These are phyloP conservation scores for Triplophysa siluroides DNA, from an alignment of 2,113 vertebrate species.

Conservation along the genomic window DNA sequence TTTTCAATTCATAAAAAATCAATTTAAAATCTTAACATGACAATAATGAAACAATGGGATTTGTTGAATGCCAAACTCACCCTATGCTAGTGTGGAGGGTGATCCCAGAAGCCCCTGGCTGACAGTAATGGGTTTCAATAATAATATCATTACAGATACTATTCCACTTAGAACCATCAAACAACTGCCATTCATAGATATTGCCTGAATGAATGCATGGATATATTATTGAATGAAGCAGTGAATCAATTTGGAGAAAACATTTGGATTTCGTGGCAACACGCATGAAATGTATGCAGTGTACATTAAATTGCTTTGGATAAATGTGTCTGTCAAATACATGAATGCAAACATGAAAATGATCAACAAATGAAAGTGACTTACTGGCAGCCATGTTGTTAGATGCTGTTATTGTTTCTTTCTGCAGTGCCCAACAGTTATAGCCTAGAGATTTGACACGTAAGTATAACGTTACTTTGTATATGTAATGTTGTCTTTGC, in stretches of 20 bases:
- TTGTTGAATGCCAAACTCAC: slow-evolving; percentile 49
- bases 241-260: neutral
- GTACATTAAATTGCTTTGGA: no score
- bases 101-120: slow-evolving; percentile 67
- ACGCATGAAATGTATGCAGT: no score
- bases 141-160: slow-evolving; percentile 60
- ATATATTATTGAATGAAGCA: neutral
- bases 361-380: neutral
- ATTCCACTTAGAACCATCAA: slow-evolving; percentile 46
- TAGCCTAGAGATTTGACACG: neutral
- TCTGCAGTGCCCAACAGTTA: neutral
- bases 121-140: slow-evolving; percentile 70
- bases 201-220: slow-evolving; percentile 52
- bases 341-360: neutral
- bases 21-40: neutral
- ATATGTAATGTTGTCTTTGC: no score
- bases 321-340: no score
- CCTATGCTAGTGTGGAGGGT: slow-evolving; percentile 52
- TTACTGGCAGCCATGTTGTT: neutral
- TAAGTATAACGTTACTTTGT: neutral
- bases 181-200: slow-evolving; percentile 63
- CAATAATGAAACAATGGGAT: neutral
- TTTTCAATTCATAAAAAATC: neutral
- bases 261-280: no score
- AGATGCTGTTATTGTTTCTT: neutral